A percentile compares a stretch with the other conserved stretches of the same genome.
These are phyloP conservation scores for Monopterus albus DNA, from an alignment of 2,113 vertebrate species.

Conservation along the genomic window DNA sequence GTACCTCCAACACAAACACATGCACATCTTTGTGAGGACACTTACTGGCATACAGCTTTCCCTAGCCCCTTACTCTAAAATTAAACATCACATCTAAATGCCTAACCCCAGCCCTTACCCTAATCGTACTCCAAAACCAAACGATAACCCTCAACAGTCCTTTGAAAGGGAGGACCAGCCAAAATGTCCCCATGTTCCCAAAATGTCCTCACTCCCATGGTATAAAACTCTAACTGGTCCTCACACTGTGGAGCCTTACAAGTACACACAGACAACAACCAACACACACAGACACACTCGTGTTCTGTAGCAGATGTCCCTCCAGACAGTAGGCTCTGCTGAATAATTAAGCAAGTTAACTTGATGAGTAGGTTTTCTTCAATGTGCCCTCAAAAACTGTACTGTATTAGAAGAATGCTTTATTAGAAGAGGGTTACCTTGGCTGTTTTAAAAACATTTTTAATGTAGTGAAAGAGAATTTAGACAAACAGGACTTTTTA, in stretches of 20 bases:
- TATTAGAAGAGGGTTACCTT: conserved; percentile 27
- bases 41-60: no score
- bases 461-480: background rate
- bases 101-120: no score
- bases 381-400: conserved; percentile 15
- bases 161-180: no score
- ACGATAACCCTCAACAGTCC: no score
- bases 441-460: conserved; percentile 1
- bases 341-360: conserved; percentile 60
- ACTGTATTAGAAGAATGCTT: conserved; percentile 19
- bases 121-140: no score
- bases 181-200: no score
- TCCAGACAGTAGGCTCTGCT: conserved; percentile 30
- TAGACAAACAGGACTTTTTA: background rate
- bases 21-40: no score
- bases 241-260: no score
- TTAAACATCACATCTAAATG: no score
- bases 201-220: no score
- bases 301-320: conserved; percentile 48
- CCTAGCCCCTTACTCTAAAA: no score
- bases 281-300: conserved; percentile 12
- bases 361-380: conserved; percentile 48
- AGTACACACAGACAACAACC: conserved; percentile 2
- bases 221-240: no score
- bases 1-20: background rate